These are phyloP conservation scores for Sitobion miscanthi DNA, from an alignment of 1,140 invertebrate genomes.

Conservation along the genomic window DNA sequence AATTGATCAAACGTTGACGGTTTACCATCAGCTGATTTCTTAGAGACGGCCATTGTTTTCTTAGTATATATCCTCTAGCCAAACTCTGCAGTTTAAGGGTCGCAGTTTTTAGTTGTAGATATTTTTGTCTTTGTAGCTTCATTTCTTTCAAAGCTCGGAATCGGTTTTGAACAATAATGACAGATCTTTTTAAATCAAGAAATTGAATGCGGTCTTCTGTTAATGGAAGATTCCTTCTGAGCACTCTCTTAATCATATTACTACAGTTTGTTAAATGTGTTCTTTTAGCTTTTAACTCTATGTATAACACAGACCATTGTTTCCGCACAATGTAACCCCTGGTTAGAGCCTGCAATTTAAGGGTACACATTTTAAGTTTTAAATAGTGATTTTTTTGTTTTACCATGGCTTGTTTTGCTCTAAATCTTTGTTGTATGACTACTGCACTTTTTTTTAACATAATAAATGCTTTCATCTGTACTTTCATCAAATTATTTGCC, in stretches of 20 bases:
- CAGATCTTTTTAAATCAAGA: slow-evolving; percentile 61
- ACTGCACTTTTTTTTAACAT: slow-evolving; percentile 64
- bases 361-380: slow-evolving; percentile 63
- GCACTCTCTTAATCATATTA: slow-evolving; percentile 61
- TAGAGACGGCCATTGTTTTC: slow-evolving; percentile 60
- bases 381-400: slow-evolving; percentile 60
- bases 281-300: slow-evolving; percentile 26
- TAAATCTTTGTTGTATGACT: slow-evolving; percentile 68
- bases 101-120: slow-evolving; percentile 60
- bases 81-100: not conserved
- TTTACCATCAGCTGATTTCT: slow-evolving; percentile 60
- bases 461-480: slow-evolving; percentile 58
- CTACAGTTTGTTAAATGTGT: slow-evolving; percentile 66
- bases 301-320: slow-evolving; percentile 34
- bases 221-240: not conserved
- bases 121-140: slow-evolving; percentile 63
- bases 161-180: slow-evolving; percentile 64
- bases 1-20: slow-evolving; percentile 62
- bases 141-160: slow-evolving; percentile 63
- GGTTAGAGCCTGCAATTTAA: slow-evolving; percentile 60
- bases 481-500: slow-evolving; percentile 63
- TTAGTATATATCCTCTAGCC: slow-evolving; percentile 61
- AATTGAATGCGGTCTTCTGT: not conserved
- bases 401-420: slow-evolving; percentile 58
- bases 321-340: slow-evolving; percentile 45